A percentile compares a stretch with the other conserved stretches of the same genome.
These are phyloP conservation scores for Choreutis nemorana DNA, from an alignment of 2,888 invertebrate species.

Conservation along the genomic window DNA sequence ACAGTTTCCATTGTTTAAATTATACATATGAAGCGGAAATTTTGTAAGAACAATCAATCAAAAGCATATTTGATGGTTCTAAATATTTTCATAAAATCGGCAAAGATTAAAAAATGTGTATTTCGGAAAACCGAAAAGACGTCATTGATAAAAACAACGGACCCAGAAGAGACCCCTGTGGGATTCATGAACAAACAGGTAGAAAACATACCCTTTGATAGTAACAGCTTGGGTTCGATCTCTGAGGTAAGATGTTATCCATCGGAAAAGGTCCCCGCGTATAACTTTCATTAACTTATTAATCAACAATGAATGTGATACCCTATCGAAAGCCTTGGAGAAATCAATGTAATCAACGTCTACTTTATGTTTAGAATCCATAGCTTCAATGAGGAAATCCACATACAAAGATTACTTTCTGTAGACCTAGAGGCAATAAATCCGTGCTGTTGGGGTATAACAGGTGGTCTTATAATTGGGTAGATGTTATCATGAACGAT, in stretches of 20 bases:
- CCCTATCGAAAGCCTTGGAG: constrained; percentile 5
- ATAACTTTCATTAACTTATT: no score
- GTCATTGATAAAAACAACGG: constrained; percentile 2
- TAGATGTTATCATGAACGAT: no score
- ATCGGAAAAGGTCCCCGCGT: constrained; percentile 9
- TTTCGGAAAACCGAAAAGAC: not conserved
- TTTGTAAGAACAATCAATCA: not conserved
- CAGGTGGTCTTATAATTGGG: no score
- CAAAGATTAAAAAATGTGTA: not conserved
- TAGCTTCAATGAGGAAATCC: no score
- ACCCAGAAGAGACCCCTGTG: constrained; percentile 10
- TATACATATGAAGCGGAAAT: no score
- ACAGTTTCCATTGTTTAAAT: no score
- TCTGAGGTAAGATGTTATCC: constrained; percentile 6
- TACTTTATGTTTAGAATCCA: no score
- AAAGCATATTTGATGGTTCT: not conserved
- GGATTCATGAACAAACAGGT: constrained; percentile 8
- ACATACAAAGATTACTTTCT: no score
- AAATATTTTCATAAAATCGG: not conserved
- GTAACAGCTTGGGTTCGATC: constrained; percentile 7
- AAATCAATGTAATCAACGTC: no score
- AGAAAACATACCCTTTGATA: constrained; percentile 4
- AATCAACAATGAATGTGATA: constrained; percentile 5
- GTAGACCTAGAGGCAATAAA: no score
- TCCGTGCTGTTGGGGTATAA: no score